Percentiles rank a stretch among this genome's conserved stretches.
Conservation (phyloP, 2,797 vertebrate genomes). For the Cyclopterus lumpus region DNA sequence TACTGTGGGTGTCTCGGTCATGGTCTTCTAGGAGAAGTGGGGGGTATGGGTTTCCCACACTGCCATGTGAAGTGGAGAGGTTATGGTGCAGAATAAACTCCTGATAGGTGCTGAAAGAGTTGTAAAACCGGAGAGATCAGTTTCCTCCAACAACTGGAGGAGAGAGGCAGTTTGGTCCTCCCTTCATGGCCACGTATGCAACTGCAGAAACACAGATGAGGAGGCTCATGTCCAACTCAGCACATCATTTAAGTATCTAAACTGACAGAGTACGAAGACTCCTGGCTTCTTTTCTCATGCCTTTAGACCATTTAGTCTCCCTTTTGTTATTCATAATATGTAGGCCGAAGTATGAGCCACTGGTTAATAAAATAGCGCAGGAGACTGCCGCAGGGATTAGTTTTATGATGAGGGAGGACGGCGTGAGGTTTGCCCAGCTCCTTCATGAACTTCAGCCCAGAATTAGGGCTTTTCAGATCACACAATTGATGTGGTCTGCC, state of each 20-base stretch:
- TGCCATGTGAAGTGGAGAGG: constrained; percentile 57
- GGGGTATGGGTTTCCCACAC: constrained; percentile 73
- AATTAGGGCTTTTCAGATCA: constrained; percentile 66
- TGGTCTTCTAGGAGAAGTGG: constrained; percentile 66
- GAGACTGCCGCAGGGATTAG: constrained; percentile 50
- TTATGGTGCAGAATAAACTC: constrained; percentile 58
- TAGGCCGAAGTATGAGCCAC: background rate
- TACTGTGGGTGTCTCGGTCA: constrained; percentile 73
- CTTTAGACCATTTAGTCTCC: background rate
- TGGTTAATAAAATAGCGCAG: constrained; percentile 48
- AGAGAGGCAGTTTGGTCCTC: constrained; percentile 9
- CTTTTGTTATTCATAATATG: constrained; percentile 15
- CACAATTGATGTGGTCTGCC: constrained; percentile 63
- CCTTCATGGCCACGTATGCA: background rate
- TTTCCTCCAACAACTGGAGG: constrained; percentile 32
- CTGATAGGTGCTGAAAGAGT: constrained; percentile 64
- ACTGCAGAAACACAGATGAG: constrained; percentile 7
- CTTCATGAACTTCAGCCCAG: constrained; percentile 70
- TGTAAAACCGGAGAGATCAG: constrained; percentile 39
- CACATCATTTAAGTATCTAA: constrained; percentile 1
- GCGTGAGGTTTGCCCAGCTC: constrained; percentile 49
- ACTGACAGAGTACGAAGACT: background rate
- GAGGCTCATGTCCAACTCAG: constrained; percentile 19
- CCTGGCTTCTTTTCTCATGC: background rate
- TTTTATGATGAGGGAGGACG: constrained; percentile 60